phyloP scores from a whole-genome alignment of 2,797 vertebrate species.

The Karalla daura region DNA sequence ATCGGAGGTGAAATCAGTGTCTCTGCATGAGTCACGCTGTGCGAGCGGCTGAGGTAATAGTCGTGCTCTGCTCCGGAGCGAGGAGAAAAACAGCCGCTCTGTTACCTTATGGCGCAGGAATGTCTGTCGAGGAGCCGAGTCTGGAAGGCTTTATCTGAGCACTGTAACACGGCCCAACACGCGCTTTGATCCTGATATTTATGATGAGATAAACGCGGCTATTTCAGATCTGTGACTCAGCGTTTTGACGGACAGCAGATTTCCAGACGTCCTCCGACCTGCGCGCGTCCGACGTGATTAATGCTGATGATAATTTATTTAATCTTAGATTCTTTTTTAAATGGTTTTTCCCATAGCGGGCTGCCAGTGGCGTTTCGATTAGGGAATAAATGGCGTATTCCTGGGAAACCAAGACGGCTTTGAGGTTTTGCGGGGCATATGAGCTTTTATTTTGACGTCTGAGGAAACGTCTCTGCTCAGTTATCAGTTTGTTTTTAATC shows the following conservation, averaged over 20 bases:
- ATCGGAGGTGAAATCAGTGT: conserved; percentile 53
- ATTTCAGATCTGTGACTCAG: conserved; percentile 2
- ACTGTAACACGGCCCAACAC: conserved; percentile 48
- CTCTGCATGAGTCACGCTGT: conserved; percentile 58
- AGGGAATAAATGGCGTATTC: no score
- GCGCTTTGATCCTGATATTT: conserved; percentile 8
- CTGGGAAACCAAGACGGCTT: no score
- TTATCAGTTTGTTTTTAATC: no score
- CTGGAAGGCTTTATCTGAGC: conserved; percentile 66
- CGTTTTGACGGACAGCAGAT: background rate
- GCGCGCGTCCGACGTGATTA: background rate
- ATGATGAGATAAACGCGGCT: conserved; percentile 3
- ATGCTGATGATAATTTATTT: background rate
- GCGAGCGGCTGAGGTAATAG: conserved; percentile 47
- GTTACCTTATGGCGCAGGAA: conserved; percentile 76
- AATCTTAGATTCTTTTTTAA: no score
- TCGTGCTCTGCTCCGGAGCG: conserved; percentile 31
- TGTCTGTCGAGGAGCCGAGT: conserved; percentile 63
- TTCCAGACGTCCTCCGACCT: background rate
- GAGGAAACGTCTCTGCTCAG: no score
- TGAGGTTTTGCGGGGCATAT: no score
- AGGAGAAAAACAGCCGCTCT: conserved; percentile 69
- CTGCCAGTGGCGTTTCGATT: no score
- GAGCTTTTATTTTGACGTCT: no score
- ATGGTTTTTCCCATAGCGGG: no score